A percentile compares a stretch with the other conserved stretches of the same genome.
These are phyloP conservation scores for Nomada ruficornis DNA, from an alignment of 2,888 invertebrate genomes.

Conservation along the genomic window DNA sequence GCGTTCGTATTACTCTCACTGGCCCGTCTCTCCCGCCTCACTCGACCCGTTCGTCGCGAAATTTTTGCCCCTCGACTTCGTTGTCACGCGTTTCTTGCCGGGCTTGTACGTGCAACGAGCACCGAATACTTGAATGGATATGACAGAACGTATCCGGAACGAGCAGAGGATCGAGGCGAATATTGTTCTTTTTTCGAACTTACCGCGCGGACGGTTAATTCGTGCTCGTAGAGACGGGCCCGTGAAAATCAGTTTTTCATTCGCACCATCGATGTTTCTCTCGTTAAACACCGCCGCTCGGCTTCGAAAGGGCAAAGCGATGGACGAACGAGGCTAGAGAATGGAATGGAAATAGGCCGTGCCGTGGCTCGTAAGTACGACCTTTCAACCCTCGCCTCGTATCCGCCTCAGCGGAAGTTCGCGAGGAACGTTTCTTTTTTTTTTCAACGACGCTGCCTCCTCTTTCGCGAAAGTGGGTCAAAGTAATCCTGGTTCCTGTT, in stretches of 20 bases:
- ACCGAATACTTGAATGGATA: slow-evolving; percentile 13
- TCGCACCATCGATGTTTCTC: not conserved
- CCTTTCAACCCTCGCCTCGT: slow-evolving; percentile 10
- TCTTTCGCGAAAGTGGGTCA: slow-evolving; percentile 16
- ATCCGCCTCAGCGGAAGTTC: not conserved
- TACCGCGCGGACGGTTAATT: slow-evolving; percentile 10
- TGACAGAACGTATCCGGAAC: slow-evolving; percentile 3
- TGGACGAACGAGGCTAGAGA: not conserved
- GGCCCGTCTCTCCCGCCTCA: no score
- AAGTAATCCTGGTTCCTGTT: slow-evolving; percentile 6
- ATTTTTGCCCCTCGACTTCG: not conserved
- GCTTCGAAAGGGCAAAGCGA: not conserved
- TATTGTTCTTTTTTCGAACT: slow-evolving; percentile 8
- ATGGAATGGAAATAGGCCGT: not conserved
- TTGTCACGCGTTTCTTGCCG: slow-evolving; percentile 7
- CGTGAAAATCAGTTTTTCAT: slow-evolving; percentile 13
- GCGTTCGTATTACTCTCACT: not conserved
- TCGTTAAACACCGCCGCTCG: not conserved
- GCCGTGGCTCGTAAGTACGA: slow-evolving; percentile 5
- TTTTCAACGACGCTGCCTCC: not conserved
- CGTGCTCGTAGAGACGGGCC: slow-evolving; percentile 62
- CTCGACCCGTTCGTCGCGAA: not conserved
- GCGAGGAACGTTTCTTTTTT: not conserved
- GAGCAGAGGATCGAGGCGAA: slow-evolving; percentile 21
- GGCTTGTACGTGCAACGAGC: slow-evolving; percentile 15